Evolutionary conservation across 2,888 invertebrate genomes (phyloP).

Genomic region (Andricus quercusramuli): DNA sequence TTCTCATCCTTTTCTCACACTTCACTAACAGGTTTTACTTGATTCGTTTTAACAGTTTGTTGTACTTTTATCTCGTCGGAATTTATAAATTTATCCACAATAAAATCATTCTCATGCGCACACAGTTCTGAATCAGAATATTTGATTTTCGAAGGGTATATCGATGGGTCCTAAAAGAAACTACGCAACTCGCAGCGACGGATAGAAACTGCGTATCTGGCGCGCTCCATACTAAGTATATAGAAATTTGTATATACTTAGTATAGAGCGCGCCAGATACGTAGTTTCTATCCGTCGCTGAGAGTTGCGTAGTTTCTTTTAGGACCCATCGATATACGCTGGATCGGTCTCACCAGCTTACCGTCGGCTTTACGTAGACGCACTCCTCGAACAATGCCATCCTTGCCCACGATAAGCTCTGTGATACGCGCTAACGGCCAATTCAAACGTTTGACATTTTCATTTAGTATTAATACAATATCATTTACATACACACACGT

Average conservation of each 20-base stretch:
- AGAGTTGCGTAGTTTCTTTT: no score
- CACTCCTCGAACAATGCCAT: conserved; percentile 28
- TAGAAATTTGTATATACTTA: no score
- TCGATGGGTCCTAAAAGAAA: no score
- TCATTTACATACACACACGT: background rate
- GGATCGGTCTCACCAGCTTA: conserved; percentile 28
- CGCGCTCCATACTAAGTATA: no score
- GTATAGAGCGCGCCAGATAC: no score
- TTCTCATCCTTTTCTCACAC: background rate
- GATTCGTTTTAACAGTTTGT: no score
- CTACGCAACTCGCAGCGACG: no score
- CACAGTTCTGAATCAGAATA: background rate
- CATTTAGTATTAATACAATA: conserved; percentile 47
- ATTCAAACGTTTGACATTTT: conserved; percentile 42
- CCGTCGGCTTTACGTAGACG: conserved; percentile 14
- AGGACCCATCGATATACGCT: no score
- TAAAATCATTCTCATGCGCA: background rate
- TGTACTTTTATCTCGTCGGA: background rate
- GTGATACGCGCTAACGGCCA: background rate
- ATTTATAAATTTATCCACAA: background rate
- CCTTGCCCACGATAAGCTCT: conserved; percentile 12
- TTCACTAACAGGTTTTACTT: no score
- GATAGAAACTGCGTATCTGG: no score
- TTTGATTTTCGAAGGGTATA: conserved; percentile 39
- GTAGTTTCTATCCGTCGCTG: no score